phyloP scores from a whole-genome alignment of 2,113 vertebrate species.

The Genyomyrus donnyi region DNA sequence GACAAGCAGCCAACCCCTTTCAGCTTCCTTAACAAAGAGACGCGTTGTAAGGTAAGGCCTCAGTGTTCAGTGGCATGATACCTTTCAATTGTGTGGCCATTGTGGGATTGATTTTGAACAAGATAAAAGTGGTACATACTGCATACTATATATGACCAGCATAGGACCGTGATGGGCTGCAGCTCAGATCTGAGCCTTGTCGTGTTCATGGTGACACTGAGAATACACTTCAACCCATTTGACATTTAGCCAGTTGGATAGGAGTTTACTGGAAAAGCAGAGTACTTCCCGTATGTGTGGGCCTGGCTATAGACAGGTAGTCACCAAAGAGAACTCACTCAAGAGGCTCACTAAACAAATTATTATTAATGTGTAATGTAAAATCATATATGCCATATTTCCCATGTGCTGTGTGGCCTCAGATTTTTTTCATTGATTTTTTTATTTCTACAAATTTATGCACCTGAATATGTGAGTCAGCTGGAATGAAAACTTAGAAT shows the following conservation, averaged over 20 bases:
- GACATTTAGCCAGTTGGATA: background rate
- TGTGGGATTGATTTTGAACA: background rate
- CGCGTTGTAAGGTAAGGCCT: constrained; percentile 52
- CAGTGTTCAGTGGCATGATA: background rate
- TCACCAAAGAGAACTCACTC: background rate
- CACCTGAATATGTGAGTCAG: background rate
- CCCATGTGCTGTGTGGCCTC: background rate
- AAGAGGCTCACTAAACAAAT: background rate
- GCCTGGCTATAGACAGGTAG: background rate
- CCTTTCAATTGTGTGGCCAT: background rate
- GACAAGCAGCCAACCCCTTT: constrained; percentile 75
- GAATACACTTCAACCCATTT: background rate
- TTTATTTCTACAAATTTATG: background rate
- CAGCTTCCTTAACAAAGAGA: constrained; percentile 75
- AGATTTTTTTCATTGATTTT: background rate
- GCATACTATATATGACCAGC: background rate
- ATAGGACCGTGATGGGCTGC: background rate
- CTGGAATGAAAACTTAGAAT: background rate
- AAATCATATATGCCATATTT: background rate
- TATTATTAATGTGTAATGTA: background rate
- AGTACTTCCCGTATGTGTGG: background rate
- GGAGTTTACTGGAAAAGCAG: background rate
- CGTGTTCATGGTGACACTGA: background rate
- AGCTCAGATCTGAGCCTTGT: background rate
- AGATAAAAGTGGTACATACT: background rate